Evolutionary conservation across 2,113 vertebrate genomes (phyloP), one percentile per base, ranked within the genome.

Genomic region (Phodopus roborovskii): DNA sequence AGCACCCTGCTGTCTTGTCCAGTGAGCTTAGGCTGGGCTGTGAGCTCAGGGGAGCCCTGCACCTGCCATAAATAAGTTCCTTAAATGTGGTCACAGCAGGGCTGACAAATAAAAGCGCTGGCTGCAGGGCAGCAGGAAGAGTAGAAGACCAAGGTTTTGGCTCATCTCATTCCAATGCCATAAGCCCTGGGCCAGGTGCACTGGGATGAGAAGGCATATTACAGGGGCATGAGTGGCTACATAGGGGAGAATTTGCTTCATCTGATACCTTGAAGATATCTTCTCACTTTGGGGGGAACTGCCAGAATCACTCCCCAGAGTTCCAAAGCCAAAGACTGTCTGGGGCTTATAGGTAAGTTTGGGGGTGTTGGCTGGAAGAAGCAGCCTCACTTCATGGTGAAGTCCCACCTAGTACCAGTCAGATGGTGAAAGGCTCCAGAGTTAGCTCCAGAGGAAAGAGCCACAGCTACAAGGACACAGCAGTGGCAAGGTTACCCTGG

Each of bases 121-220:
- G 5, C 30, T 26, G 26, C 33, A 24, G 68, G 81, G 75, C 15
- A 5, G 26, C 0, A 24, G 24, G 7, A 2, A 64, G 36, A 16
- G 13, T 9, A 17, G 22, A 71, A 39, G 28, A 20, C 10, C 5
- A 39, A 36, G 20, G 64, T 17, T 16, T 2, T 0, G 20, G 2
- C 2, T 1, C 6, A 2, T 4, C 1, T 36, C 8, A 22, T 11
- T 15, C 16, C 26, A 39, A 10, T 5, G 53, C 39, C 1, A 1
- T 42, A 7, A n/a, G 77, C 84, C 68, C 56, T 28, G 26, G 53
- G 56, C 50, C 26, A 24, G 62, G 26, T 4, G 5, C 9, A 13
- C 58, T n/a, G 7, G 60, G 28, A 1, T 16, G 30, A 19, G n/a
- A 60, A 58, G 28, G 36, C 42, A 11, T 39, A 6, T 12, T 70